Percentiles rank a stretch among this genome's conserved stretches.
These are phyloP conservation scores for Phaethornis superciliosus DNA, from an alignment of 2,113 vertebrate species.

Conservation along the genomic window DNA sequence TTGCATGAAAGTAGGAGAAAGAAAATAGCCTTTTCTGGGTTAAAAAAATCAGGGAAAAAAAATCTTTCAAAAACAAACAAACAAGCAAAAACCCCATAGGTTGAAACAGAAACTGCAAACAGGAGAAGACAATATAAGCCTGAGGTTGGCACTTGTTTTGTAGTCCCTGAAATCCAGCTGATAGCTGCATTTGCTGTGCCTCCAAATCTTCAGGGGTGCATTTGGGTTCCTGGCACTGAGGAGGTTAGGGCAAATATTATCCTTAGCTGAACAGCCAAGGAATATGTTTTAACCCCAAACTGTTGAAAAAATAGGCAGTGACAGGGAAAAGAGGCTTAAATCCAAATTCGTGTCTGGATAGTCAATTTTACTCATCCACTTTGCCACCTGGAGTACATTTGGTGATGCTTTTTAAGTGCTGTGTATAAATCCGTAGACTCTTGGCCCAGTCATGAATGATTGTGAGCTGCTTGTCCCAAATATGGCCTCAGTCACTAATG, in stretches of 20 bases:
- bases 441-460: neutral
- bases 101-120: constrained; percentile 6
- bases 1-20: constrained; percentile 13
- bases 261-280: neutral
- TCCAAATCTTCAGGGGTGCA: neutral
- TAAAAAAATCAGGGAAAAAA: neutral
- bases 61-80: neutral
- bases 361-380: neutral
- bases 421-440: neutral
- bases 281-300: neutral
- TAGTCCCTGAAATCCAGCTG: neutral
- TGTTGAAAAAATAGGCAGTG: neutral
- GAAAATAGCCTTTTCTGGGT: constrained; percentile 20
- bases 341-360: neutral
- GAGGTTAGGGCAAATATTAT: neutral
- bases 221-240: neutral
- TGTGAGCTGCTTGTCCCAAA: neutral
- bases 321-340: neutral
- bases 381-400: neutral
- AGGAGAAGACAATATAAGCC: neutral
- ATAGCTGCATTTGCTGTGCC: neutral
- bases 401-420: neutral
- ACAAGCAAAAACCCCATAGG: neutral
- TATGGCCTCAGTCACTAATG: neutral
- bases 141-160: neutral